phyloP scores from a whole-genome alignment of 2,888 invertebrate species.

The Priocnemis perturbator region DNA sequence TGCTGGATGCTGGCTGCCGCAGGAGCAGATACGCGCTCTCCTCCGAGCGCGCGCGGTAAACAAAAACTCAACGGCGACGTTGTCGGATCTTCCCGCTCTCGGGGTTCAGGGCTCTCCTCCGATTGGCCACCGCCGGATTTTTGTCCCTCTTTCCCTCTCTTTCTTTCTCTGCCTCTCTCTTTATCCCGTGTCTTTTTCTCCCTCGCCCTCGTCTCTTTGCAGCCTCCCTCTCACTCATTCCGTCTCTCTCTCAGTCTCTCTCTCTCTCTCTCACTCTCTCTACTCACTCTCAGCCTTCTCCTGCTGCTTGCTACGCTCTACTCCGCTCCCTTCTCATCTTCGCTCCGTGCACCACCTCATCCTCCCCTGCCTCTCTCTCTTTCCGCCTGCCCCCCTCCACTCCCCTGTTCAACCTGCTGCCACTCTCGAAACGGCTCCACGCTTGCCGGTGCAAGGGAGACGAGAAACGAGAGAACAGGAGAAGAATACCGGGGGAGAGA shows the following conservation, averaged over 20 bases:
- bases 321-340: conserved; percentile 13
- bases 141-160: conserved; percentile 60
- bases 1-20: conserved; percentile 44
- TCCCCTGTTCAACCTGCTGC: conserved; percentile 55
- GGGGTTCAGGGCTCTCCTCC: conserved; percentile 59
- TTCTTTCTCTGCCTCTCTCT: conserved; percentile 37
- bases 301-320: conserved; percentile 7
- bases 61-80: conserved; percentile 72
- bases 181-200: conserved; percentile 37
- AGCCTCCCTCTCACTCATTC: conserved; percentile 28
- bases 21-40: conserved; percentile 59
- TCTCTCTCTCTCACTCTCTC: conserved; percentile 20
- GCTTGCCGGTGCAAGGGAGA: conserved; percentile 33
- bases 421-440: conserved; percentile 55
- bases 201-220: conserved; percentile 34
- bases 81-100: conserved; percentile 71
- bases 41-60: conserved; percentile 67
- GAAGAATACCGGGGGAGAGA: conserved; percentile 21
- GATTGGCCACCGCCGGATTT: conserved; percentile 67
- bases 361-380: too few species aligned
- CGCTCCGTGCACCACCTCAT: too few species aligned
- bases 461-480: conserved; percentile 18
- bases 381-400: conserved; percentile 18
- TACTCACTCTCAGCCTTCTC: conserved; percentile 32
- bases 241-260: conserved; percentile 32